These are phyloP conservation scores for Enteromius trimaculatus DNA, from an alignment of 2,797 vertebrate genomes.

Conservation along the genomic window DNA sequence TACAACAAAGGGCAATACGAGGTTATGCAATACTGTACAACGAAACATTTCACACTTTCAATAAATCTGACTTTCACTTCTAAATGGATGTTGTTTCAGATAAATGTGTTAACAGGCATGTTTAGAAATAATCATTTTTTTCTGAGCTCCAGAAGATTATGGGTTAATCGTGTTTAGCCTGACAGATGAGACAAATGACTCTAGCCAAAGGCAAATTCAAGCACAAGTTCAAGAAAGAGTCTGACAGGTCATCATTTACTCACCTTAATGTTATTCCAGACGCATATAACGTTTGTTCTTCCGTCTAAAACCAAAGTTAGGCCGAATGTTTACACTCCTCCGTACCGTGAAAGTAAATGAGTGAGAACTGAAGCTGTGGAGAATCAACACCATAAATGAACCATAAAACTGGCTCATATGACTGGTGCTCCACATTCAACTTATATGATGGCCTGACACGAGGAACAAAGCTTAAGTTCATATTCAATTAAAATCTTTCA, in stretches of 20 bases:
- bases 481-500: not conserved
- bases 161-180: not conserved
- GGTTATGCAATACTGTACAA: slow-evolving; percentile 8
- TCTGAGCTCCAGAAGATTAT: not conserved
- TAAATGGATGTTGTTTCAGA: not conserved
- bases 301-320: not conserved
- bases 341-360: not conserved
- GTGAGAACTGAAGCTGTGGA: not conserved
- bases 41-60: not conserved
- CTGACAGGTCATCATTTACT: not conserved
- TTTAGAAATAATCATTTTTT: not conserved
- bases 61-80: not conserved
- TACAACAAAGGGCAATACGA: not conserved
- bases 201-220: not conserved
- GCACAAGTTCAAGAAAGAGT: not conserved
- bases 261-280: not conserved
- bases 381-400: not conserved
- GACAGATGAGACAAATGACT: not conserved
- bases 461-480: not conserved
- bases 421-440: not conserved
- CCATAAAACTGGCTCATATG: not conserved
- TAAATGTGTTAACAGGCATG: not conserved
- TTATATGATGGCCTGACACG: not conserved
- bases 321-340: not conserved
- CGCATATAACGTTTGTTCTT: not conserved